Evolutionary conservation across 2,113 vertebrate species (phyloP).

Genomic region (Lanius collurio): DNA sequence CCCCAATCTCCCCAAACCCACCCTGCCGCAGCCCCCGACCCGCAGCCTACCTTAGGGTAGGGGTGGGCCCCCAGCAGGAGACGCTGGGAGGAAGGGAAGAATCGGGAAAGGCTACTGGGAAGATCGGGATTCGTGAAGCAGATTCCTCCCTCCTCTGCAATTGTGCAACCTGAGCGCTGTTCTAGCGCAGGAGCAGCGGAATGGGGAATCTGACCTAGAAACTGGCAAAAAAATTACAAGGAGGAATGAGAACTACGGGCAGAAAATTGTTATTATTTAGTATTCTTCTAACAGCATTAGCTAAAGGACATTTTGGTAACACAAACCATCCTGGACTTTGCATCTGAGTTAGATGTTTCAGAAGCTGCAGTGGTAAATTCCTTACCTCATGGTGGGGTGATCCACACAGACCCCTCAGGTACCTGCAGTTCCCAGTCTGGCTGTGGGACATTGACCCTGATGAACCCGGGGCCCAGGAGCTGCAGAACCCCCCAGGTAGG

Average conservation of each 20-base stretch:
- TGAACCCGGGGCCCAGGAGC: rapidly evolving
- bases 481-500: not conserved
- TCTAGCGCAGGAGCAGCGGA: not conserved
- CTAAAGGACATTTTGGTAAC: not conserved
- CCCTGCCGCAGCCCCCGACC: not conserved
- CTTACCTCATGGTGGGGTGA: not conserved
- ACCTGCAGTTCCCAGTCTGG: not conserved
- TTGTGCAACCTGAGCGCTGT: not conserved
- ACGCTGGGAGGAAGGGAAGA: not conserved
- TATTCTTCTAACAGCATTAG: not conserved
- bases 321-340: not conserved
- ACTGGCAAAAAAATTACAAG: not conserved
- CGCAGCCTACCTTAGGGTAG: not conserved
- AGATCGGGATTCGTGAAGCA: not conserved
- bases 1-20: not conserved
- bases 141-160: not conserved
- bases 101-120: not conserved
- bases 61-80: not conserved
- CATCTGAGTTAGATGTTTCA: not conserved
- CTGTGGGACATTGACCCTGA: not conserved
- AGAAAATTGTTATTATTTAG: not conserved
- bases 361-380: not conserved
- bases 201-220: slow-evolving; percentile 28
- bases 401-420: not conserved
- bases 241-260: not conserved